Evolutionary conservation across 1,140 invertebrate species (phyloP).

Genomic region (Drepana arcuata): DNA sequence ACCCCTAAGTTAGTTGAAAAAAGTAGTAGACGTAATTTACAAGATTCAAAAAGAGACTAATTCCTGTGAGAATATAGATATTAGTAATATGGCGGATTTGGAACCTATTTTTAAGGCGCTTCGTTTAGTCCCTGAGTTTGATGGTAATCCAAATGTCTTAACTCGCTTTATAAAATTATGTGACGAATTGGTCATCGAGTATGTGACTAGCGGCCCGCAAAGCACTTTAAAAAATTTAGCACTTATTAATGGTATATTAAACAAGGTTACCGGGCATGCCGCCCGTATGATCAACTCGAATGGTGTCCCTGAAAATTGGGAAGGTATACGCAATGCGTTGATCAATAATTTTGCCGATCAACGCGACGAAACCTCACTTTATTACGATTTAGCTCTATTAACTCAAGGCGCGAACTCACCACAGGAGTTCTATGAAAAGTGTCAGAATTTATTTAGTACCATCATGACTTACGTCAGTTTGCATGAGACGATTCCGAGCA

Average conservation of each 20-base stretch:
- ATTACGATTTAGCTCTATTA: background rate
- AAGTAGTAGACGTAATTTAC: background rate
- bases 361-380: background rate
- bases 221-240: background rate
- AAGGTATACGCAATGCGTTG: background rate
- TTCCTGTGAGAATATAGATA: background rate
- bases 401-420: background rate
- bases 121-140: conserved; percentile 4
- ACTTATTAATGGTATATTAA: background rate
- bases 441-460: background rate
- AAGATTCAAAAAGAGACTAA: background rate
- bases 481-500: background rate
- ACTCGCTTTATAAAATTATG: conserved; percentile 1
- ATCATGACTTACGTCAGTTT: background rate
- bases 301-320: background rate
- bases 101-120: conserved; percentile 5
- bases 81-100: no score
- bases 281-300: background rate
- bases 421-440: background rate
- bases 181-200: background rate
- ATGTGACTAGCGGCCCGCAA: background rate
- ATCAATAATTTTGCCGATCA: background rate
- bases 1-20: background rate
- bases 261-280: background rate
- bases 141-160: conserved; percentile 4